These are phyloP conservation scores for Pimephales promelas DNA, from an alignment of 2,113 vertebrate species.

Conservation along the genomic window DNA sequence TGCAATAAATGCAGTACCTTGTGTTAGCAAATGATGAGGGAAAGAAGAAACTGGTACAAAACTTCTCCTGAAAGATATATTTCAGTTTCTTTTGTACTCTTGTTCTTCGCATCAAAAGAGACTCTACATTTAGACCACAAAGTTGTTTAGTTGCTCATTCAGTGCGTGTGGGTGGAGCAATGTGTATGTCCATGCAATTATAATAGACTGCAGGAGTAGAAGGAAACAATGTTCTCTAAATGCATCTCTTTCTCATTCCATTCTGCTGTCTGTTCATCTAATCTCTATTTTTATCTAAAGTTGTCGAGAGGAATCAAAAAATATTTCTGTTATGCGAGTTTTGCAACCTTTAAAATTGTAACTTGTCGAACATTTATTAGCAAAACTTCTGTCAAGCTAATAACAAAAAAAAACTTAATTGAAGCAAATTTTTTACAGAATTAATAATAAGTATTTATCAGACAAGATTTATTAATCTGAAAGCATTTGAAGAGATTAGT, in stretches of 20 bases:
- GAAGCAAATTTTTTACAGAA: neutral
- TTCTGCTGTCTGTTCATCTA: neutral
- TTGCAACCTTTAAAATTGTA: neutral
- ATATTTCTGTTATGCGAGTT: neutral
- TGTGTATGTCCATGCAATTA: slow-evolving; percentile 5
- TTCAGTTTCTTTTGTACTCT: neutral
- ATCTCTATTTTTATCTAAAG: neutral
- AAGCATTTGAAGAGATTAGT: neutral
- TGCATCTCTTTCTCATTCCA: slow-evolving; percentile 1
- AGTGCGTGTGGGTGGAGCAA: slow-evolving; percentile 13
- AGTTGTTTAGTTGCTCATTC: slow-evolving; percentile 19
- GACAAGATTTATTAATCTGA: neutral
- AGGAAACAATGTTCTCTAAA: neutral
- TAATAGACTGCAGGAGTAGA: neutral
- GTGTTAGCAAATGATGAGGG: neutral
- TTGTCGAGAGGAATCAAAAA: neutral
- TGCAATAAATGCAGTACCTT: neutral
- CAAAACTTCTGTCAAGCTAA: neutral
- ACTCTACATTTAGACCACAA: neutral
- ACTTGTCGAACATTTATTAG: neutral
- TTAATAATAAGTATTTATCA: neutral
- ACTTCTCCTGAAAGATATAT: neutral
- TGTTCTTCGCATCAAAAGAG: slow-evolving; percentile 11
- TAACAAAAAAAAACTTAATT: neutral
- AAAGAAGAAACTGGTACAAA: neutral